Conservation (phyloP, 2,888 invertebrate genomes). For the Xestia ashworthii region DNA sequence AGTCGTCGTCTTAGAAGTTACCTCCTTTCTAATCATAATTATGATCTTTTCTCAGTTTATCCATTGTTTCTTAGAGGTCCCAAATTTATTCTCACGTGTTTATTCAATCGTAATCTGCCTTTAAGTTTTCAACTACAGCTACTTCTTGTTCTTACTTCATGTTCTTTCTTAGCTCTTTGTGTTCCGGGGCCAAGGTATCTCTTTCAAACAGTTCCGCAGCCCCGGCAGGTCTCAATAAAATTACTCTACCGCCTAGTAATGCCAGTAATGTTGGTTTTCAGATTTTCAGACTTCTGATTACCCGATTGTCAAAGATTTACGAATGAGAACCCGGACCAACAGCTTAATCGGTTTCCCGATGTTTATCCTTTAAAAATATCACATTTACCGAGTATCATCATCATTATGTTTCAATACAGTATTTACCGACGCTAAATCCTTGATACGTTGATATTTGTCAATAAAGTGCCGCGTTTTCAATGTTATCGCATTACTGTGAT, state of each 20-base stretch:
- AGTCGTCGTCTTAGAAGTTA: not conserved
- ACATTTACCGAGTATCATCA: not conserved
- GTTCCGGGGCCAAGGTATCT: no score
- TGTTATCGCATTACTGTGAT: slow-evolving; percentile 39
- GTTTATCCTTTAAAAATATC: not conserved
- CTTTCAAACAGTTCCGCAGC: no score
- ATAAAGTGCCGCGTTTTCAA: slow-evolving; percentile 35
- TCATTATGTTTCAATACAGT: not conserved
- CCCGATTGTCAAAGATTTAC: not conserved
- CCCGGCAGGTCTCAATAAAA: no score
- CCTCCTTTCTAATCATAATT: not conserved
- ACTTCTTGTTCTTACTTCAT: no score
- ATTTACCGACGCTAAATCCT: not conserved
- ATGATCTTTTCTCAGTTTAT: not conserved
- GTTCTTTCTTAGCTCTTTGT: no score
- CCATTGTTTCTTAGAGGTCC: not conserved
- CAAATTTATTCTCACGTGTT: not conserved
- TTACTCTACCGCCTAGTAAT: no score
- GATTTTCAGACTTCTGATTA: not conserved
- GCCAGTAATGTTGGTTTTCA: no score
- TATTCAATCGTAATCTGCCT: not conserved
- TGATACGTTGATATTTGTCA: slow-evolving; percentile 18
- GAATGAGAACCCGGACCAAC: not conserved
- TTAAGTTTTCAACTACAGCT: not conserved
- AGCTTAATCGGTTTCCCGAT: not conserved